Percentiles rank a stretch among this genome's conserved stretches.
Conservation (phyloP, 2,113 vertebrate genomes). For the Eudorcas thomsonii region DNA sequence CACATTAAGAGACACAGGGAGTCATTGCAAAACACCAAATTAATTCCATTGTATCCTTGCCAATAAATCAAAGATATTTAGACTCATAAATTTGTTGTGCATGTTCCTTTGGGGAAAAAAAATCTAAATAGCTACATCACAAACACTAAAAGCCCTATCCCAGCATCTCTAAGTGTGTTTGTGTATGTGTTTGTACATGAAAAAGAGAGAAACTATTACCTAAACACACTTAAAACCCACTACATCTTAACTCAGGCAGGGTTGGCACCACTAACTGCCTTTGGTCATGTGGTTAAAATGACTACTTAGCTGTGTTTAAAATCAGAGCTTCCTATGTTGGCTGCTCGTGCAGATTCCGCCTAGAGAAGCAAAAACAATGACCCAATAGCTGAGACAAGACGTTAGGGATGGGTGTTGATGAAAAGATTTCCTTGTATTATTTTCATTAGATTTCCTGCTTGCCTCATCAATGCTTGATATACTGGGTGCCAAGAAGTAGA, state of each 20-base stretch:
- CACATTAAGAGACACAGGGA: not conserved
- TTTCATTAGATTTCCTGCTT: slow-evolving; percentile 78
- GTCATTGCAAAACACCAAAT: not conserved
- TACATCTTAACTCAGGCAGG: slow-evolving; percentile 48
- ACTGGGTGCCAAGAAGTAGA: slow-evolving; percentile 63
- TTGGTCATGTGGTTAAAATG: slow-evolving; percentile 48
- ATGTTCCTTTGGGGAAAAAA: not conserved
- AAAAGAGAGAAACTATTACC: not conserved
- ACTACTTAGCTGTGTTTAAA: slow-evolving; percentile 60
- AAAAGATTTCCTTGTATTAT: slow-evolving; percentile 77
- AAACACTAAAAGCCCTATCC: not conserved
- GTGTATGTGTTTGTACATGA: not conserved
- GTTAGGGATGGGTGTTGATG: slow-evolving; percentile 71
- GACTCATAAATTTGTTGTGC: not conserved
- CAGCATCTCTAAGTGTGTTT: not conserved
- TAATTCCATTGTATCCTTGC: not conserved
- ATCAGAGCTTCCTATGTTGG: slow-evolving; percentile 55
- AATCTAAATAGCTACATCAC: not conserved
- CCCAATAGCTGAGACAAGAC: slow-evolving; percentile 65
- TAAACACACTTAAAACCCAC: slow-evolving; percentile 58
- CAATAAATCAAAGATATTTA: not conserved
- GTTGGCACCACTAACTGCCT: slow-evolving; percentile 50
- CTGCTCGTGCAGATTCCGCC: not conserved
- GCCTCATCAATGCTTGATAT: slow-evolving; percentile 61
- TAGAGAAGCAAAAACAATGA: slow-evolving; percentile 64